Conservation (phyloP, 2,113 vertebrate species). For the Amblyornis subalaris region DNA sequence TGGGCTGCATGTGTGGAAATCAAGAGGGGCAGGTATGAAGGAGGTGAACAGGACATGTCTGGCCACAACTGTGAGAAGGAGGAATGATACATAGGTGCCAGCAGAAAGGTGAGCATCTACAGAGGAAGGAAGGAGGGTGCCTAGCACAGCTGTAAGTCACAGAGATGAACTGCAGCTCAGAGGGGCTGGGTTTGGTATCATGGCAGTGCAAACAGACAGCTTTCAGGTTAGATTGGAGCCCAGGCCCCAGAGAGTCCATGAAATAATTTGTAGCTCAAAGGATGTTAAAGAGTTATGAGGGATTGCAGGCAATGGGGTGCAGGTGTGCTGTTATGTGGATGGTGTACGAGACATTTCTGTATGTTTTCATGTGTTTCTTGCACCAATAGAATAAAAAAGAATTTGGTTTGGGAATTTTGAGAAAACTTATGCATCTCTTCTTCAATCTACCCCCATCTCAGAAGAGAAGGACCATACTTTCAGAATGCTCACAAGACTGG, state of each 20-base stretch:
- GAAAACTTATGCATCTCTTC: neutral
- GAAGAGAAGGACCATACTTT: accelerated
- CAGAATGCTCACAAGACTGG: neutral
- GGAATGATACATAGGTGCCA: accelerated
- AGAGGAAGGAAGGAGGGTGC: neutral
- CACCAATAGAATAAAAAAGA: neutral
- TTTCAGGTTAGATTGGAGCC: neutral
- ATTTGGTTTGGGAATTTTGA: neutral
- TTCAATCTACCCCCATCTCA: neutral
- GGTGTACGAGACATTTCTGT: neutral
- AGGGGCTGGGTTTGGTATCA: neutral
- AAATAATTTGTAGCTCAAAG: neutral
- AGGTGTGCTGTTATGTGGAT: neutral
- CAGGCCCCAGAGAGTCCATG: neutral
- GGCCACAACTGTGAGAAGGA: neutral
- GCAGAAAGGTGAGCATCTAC: neutral
- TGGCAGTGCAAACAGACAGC: neutral
- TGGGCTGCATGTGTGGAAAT: neutral
- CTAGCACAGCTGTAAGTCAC: neutral
- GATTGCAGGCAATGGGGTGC: neutral
- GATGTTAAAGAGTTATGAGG: neutral
- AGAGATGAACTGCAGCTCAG: neutral
- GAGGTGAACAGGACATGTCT: neutral
- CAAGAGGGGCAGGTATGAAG: neutral
- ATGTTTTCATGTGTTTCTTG: neutral